Base-by-base conservation (phyloP, 2,113 vertebrate species). In the Bucco capensis region DNA sequence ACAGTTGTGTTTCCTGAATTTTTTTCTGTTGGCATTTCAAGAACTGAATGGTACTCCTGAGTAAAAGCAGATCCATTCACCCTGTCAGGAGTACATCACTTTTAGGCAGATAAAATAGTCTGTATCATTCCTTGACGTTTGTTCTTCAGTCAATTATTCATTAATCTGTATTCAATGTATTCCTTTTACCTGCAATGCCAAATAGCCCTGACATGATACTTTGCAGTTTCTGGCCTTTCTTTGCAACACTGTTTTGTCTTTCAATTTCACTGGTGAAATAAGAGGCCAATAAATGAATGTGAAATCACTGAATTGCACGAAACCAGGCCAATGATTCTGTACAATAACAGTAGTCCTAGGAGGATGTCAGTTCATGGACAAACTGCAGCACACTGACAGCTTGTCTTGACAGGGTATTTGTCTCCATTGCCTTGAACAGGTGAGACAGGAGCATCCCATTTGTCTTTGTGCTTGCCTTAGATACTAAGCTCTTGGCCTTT, bases 21-120 rank as follows among this genome's bases (percentile, higher is more conserved):
- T 72, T 90, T 89, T 64, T 82, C 61, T 83, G 64, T 71, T 95
- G 89, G 79, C 80, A 86, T 94, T 90, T 93, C 65, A 83, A 83
- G 73, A 81, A 60, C 17, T 81, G 73, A 51, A 71, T 12, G 13
- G 24, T 80, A 9, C 71, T 93, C 76, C 47, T 33, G 40, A 83
- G n/a, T 66, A 74, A 77, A 92, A 88, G 76, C 72, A 28, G n/a
- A 49, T 90, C 60, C 74, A 33, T 54, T 60, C n/a, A 50, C 78
- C 40, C 75, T 80, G 47, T 64, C 35, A 86, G 53, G 40, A 60
- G 10, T 5, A 25, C 25, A 71, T 83, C 30, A 37, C 31, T 84
- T 84, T 12, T 30, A 60, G 65, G 44, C 22, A 84, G 58, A 71
- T 49, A 64, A 66, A 86, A 51, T 19, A 27, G 30, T 31, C 74